Conservation (phyloP, 2,113 vertebrate genomes). For the Speoplatyrhinus poulsoni region DNA sequence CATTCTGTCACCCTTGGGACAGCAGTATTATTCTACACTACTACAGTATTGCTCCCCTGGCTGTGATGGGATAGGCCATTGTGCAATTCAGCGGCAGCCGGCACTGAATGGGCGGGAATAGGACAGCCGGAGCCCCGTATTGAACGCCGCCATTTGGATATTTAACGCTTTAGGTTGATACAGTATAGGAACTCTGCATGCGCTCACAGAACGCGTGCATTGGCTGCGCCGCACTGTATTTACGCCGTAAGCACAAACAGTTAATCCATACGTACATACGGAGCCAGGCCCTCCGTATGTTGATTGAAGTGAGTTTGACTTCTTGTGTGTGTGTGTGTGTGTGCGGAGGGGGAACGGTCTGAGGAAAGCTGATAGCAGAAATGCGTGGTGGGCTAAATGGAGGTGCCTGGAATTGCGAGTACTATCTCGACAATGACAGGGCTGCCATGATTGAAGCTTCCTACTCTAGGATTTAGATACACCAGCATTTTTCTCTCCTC, state of each 20-base stretch:
- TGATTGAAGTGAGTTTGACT: conserved; percentile 25
- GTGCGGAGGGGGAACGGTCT: conserved; percentile 31
- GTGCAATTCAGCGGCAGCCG: conserved; percentile 46
- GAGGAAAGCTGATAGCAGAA: conserved; percentile 70
- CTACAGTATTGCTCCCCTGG: conserved; percentile 61
- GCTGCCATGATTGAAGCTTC: conserved; percentile 70
- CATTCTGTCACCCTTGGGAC: conserved; percentile 56
- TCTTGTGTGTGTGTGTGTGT: conserved; percentile 12
- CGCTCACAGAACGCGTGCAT: conserved; percentile 54
- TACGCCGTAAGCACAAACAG: conserved; percentile 33
- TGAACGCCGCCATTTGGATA: conserved; percentile 54
- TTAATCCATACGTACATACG: conserved; percentile 68
- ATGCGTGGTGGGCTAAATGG: conserved; percentile 74
- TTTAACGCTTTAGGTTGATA: conserved; percentile 59
- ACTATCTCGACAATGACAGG: conserved; percentile 72
- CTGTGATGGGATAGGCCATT: conserved; percentile 59
- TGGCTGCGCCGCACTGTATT: conserved; percentile 47
- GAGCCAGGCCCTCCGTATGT: conserved; percentile 37
- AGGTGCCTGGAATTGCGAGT: conserved; percentile 72
- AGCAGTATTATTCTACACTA: conserved; percentile 69
- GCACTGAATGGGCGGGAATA: conserved; percentile 59
- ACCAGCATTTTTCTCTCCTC: conserved; percentile 60
- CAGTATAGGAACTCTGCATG: conserved; percentile 54
- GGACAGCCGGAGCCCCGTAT: conserved; percentile 38
- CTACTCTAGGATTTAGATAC: conserved; percentile 71